Evolutionary conservation across 2,888 invertebrate species (phyloP).

Genomic region (Timandra comae): DNA sequence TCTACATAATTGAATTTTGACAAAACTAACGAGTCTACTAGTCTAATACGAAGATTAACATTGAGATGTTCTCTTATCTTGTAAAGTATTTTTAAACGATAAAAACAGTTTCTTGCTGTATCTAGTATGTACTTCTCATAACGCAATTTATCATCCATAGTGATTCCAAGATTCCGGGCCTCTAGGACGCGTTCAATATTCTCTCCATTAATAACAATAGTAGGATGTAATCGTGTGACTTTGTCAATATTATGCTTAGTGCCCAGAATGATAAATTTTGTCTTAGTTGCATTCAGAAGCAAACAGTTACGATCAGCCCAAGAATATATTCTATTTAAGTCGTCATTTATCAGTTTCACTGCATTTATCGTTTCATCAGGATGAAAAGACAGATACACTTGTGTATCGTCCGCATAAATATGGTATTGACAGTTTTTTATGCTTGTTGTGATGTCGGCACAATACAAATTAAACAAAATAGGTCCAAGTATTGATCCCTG

Average conservation of each 20-base stretch:
- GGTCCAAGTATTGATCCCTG: slow-evolving; percentile 10
- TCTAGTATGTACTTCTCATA: slow-evolving; percentile 8
- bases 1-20: too few relatives aligned
- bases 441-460: not conserved
- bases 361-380: not conserved
- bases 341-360: not conserved
- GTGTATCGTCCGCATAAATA: slow-evolving; percentile 2
- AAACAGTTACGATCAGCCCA: not conserved
- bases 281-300: not conserved
- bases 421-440: slow-evolving; percentile 1
- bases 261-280: not conserved
- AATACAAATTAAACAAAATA: not conserved
- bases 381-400: not conserved
- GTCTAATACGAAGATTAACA: not conserved
- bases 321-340: not conserved
- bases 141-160: slow-evolving; percentile 4
- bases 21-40: slow-evolving; percentile 9
- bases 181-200: not conserved
- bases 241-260: not conserved
- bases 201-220: too few relatives aligned
- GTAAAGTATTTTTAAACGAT: too few relatives aligned
- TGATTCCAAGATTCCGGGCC: not conserved
- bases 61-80: slow-evolving; percentile 3
- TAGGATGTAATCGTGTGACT: too few relatives aligned
- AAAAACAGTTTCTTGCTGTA: slow-evolving; percentile 3